Evolutionary conservation across 35 echinoderm and acorn worm genomes (phyloP).

Genomic region (Eucidaris tribuloides): DNA sequence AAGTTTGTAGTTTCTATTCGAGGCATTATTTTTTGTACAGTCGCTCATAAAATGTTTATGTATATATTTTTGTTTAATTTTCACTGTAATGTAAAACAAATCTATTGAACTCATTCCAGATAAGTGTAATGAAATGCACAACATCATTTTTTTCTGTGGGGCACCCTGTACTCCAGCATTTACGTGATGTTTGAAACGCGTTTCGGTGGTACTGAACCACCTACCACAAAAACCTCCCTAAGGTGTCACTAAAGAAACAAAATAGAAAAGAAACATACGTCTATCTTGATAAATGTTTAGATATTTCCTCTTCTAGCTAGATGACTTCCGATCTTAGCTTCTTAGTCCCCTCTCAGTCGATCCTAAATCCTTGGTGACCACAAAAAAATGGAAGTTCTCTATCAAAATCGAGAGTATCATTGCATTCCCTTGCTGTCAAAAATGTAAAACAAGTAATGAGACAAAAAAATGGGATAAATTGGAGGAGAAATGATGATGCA

Average conservation of each 20-base stretch:
- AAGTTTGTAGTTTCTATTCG: no score
- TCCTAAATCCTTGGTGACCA: neutral
- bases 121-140: neutral
- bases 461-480: slow-evolving; percentile 13
- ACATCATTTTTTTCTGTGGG: neutral
- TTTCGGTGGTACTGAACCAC: neutral
- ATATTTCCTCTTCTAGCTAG: neutral
- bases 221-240: neutral
- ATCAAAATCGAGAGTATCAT: slow-evolving; percentile 12
- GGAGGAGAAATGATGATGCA: neutral
- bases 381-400: slow-evolving; percentile 9
- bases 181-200: neutral
- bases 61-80: neutral
- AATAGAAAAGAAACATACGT: neutral
- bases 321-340: slow-evolving; percentile 16
- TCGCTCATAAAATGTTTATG: neutral
- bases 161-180: neutral
- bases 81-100: neutral
- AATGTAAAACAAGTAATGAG: neutral
- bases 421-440: neutral
- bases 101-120: neutral
- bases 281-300: neutral
- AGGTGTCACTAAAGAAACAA: neutral
- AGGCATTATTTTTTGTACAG: neutral
- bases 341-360: neutral